Evolutionary conservation across 2,797 vertebrate species (phyloP), one percentile per base, ranked within the genome.

Genomic region (Rhyacichthys aspro): DNA sequence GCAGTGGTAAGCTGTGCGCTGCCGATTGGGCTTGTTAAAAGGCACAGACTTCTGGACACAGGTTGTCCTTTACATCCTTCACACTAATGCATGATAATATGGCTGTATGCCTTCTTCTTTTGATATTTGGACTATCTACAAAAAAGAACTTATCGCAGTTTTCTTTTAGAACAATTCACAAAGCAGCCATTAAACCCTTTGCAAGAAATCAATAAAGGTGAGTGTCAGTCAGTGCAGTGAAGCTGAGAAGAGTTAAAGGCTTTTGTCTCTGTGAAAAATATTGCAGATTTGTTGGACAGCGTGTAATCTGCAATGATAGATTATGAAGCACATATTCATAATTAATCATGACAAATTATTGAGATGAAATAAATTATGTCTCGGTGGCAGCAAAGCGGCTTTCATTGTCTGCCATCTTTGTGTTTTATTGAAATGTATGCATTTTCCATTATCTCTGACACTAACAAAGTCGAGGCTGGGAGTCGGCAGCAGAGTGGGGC

Each of bases 1-100:
- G 74, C 43, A 73, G 70, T 62, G 54, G 59, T 55, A 70, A 61
- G 14, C 47, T 65, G 55, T 6, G 69, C 15, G 57, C 58, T 62
- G 39, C 38, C 59, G 45, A 75, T 76, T 66, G 81, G 45, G 82
- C 56, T 73, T 77, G 77, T 65, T 62, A 76, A 85, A 88, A 78
- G 56, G 58, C 55, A 43, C 46, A 59, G 18, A 39, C 32, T 48
- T 48, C 10, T 54, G 63, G 53, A 76, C 56, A 50, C 67, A 70
- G 59, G 55, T 47, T 67, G 55, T 59, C 6, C 33, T 61, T 56
- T 43, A 44, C 9, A 33, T 44, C 11, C 54, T 34, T 5, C 41
- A 43, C 8, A 14, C 23, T 56, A 12, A 56, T 56, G 16, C 41
- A 18, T 12, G 11, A 56, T 56, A 56, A 43, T 44, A 43, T 44